Evolutionary conservation across 2,888 invertebrate genomes (phyloP), one percentile per base, ranked within the genome.

Genomic region (Cryptocephalus moraei): DNA sequence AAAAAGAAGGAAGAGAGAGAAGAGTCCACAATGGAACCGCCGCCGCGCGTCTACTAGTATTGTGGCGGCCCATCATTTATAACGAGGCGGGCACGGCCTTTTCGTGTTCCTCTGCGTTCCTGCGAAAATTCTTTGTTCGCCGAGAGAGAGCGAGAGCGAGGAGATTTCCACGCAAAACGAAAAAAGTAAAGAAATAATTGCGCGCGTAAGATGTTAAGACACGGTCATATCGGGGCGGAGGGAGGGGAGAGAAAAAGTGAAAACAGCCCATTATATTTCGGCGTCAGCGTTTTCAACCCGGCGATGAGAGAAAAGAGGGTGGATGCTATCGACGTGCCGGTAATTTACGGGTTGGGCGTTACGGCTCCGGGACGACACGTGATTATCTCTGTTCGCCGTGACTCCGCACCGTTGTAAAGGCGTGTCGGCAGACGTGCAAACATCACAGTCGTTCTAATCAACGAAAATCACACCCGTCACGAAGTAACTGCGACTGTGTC

Each of bases 321-420:
- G 22, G 22, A 22, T 22, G 22, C 22, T 22, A 22, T 22, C 22
- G 22, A 22, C 22, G 22, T 22, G 22, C 40, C 56, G 43, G 50
- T 50, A 57, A 60, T 60, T 62, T 56, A 56, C 52, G 56, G 53
- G 50, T 52, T 44, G 56, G 60, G 60, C 60, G 63, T 51, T 55
- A 45, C 53, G 49, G 51, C 48, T 48, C 52, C 50, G 47, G 47
- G 47, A 56, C 57, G 62, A 67, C 66, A 65, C 66, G 67, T 67
- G 65, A 65, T 66, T 62, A 67, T 64, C 62, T 59, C 59, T 62
- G 61, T 62, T 59, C 63, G 6, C 6, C 36, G 36, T 31, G 32
- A 42, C 32, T 33, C 32, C 42, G 31, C 10, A 31, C 32, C 57
- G 48, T 54, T 46, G 46, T 49, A 43, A 53, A 58, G 63, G 65